A percentile compares a stretch with the other conserved stretches of the same genome.
Conservation (phyloP, 2,113 vertebrate genomes). For the Bubalus kerabau region DNA sequence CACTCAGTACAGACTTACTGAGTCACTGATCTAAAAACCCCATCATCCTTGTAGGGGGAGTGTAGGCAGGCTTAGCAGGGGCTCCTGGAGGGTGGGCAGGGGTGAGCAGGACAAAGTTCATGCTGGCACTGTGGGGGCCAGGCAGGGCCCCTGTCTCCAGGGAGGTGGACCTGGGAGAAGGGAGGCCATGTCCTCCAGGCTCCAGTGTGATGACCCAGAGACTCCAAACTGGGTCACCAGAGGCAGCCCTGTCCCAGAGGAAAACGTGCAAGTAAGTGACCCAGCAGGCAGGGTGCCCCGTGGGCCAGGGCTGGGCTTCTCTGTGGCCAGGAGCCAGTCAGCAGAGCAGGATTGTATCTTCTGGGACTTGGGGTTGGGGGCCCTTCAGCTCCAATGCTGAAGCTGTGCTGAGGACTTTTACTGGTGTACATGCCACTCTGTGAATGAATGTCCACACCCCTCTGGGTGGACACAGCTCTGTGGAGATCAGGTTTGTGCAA, state of each 20-base stretch:
- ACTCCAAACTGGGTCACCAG: neutral
- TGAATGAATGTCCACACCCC: neutral
- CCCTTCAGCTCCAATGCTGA: neutral
- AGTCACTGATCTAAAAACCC: neutral
- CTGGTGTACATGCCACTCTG: rapidly evolving
- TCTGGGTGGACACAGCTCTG: neutral
- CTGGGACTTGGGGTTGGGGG: neutral
- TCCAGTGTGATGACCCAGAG: neutral
- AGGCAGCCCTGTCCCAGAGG: neutral
- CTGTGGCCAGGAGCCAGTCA: neutral
- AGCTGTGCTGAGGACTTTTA: rapidly evolving
- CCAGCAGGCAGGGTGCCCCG: neutral
- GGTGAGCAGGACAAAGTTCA: too few species aligned
- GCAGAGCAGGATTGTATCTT: neutral
- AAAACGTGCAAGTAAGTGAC: rapidly evolving
- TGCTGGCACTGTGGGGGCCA: neutral
- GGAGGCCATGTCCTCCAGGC: neutral
- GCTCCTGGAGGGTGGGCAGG: neutral
- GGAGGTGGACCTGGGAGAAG: neutral
- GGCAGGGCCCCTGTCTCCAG: neutral
- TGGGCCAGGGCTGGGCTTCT: neutral
- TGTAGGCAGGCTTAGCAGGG: too few species aligned
- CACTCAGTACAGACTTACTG: neutral
- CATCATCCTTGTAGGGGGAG: neutral
- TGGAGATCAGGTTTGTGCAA: neutral